A percentile compares a stretch with the other conserved stretches of the same genome.
Evolutionary conservation across 2,888 invertebrate genomes (phyloP).

Genomic region (Prosapia bicincta): DNA sequence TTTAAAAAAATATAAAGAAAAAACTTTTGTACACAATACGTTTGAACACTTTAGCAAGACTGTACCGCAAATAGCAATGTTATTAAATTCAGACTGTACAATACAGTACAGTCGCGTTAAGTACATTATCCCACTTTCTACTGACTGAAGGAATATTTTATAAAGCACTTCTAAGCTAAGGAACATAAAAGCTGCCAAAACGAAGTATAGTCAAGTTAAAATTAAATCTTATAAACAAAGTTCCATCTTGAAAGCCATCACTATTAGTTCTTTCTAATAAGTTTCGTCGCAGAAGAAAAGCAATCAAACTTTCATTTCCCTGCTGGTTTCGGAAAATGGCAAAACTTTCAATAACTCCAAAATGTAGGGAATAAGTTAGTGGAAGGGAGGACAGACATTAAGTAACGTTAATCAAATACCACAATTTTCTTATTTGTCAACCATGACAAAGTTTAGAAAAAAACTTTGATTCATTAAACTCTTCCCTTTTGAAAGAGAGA

Average conservation of each 20-base stretch:
- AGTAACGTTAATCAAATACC: too few relatives aligned
- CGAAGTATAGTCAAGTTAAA: neutral
- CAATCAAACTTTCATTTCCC: neutral
- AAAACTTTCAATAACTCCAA: neutral
- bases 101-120: neutral
- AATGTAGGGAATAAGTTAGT: too few relatives aligned
- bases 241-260: neutral
- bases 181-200: neutral
- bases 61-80: too few relatives aligned
- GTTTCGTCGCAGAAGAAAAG: neutral
- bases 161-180: neutral
- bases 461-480: too few relatives aligned
- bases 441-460: too few relatives aligned
- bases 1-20: too few relatives aligned
- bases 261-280: neutral
- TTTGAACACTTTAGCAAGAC: too few relatives aligned
- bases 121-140: neutral
- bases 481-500: too few relatives aligned
- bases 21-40: too few relatives aligned
- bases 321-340: neutral
- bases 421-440: too few relatives aligned
- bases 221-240: neutral
- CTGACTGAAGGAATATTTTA: neutral
- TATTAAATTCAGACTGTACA: too few relatives aligned
- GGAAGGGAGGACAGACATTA: too few relatives aligned